Percentiles rank a stretch among this genome's conserved stretches.
Evolutionary conservation across 2,113 vertebrate species (phyloP).

Genomic region (Phalacrocorax carbo): DNA sequence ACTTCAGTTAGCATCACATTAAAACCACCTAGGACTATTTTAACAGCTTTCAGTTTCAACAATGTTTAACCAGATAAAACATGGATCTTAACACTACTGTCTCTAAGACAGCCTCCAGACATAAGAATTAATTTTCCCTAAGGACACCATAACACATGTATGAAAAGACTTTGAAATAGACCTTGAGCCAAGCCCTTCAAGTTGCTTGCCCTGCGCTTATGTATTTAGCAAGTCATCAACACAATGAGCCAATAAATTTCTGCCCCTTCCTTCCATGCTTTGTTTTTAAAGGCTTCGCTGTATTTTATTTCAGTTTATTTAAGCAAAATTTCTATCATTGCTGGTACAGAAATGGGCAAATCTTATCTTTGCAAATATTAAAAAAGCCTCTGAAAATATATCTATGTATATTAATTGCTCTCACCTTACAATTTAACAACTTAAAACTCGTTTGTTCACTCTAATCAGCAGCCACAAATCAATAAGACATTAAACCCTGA

Average conservation of each 20-base stretch:
- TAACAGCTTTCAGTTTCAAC: conserved; percentile 28
- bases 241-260: conserved; percentile 47
- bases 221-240: conserved; percentile 54
- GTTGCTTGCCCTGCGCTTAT: background rate
- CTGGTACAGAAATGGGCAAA: background rate
- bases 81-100: background rate
- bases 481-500: background rate
- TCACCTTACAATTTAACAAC: background rate
- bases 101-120: background rate
- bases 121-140: background rate
- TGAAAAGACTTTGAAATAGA: conserved; percentile 1
- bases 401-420: background rate
- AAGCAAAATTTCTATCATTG: conserved; percentile 19
- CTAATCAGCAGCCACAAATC: background rate
- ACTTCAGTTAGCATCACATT: background rate
- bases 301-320: conserved; percentile 55
- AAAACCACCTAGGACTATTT: background rate
- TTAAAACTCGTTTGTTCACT: background rate
- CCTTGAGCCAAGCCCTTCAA: background rate
- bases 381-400: background rate
- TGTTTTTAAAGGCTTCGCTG: conserved; percentile 47
- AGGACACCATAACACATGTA: background rate
- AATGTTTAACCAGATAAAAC: background rate
- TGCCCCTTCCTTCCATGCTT: conserved; percentile 67
- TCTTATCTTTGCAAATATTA: background rate